Conservation (phyloP, 1,140 invertebrate genomes). For the Aphidius ervi region DNA sequence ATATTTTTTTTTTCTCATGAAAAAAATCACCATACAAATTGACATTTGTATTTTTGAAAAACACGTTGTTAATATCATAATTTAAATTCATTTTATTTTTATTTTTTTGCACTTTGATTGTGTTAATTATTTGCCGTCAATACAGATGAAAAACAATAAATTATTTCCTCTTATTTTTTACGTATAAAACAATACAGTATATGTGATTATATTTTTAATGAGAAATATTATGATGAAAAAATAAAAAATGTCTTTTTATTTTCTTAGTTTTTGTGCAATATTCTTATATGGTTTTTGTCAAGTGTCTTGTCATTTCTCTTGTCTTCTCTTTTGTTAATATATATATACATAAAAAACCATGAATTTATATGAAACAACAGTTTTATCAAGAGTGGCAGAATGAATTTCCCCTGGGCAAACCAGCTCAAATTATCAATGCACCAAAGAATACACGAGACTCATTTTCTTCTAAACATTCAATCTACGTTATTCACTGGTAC, state of each 20-base stretch:
- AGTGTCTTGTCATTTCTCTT: conserved; percentile 21
- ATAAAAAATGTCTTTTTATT: background rate
- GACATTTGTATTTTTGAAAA: too few species aligned
- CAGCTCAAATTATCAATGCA: conserved; percentile 32
- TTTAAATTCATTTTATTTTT: too few species aligned
- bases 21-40: too few species aligned
- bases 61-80: too few species aligned
- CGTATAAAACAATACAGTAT: too few species aligned
- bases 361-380: conserved; percentile 33
- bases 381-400: conserved; percentile 32
- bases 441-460: conserved; percentile 28
- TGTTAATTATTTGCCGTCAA: too few species aligned
- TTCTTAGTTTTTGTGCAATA: background rate
- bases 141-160: background rate
- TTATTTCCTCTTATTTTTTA: background rate
- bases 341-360: conserved; percentile 25
- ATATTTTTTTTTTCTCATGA: too few species aligned
- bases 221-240: too few species aligned
- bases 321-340: conserved; percentile 23
- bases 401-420: conserved; percentile 39
- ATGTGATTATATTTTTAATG: too few species aligned
- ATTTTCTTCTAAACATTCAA: conserved; percentile 2
- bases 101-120: too few species aligned
- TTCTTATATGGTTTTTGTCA: too few species aligned
- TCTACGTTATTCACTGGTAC: background rate